phyloP scores from a whole-genome alignment of 1,140 invertebrate genomes.

The Ericerus pela region DNA sequence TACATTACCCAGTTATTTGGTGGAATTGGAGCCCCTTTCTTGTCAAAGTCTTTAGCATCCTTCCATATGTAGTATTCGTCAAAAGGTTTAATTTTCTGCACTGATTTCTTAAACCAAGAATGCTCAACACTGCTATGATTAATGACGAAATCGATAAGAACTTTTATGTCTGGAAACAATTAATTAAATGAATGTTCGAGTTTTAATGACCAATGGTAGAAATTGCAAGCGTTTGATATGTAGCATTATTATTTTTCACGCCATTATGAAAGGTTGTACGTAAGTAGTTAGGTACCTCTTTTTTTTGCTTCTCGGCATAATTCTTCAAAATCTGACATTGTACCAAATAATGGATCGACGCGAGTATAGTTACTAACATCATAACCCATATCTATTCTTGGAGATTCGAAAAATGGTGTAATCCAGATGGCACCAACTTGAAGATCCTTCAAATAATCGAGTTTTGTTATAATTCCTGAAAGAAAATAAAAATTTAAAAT shows the following conservation, averaged over 20 bases:
- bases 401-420: slow-evolving; percentile 51
- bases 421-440: slow-evolving; percentile 53
- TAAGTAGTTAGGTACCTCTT: too few relatives aligned
- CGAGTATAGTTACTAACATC: slow-evolving; percentile 59
- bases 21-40: slow-evolving; percentile 26
- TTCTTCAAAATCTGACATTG: slow-evolving; percentile 50
- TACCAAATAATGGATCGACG: slow-evolving; percentile 55
- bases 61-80: slow-evolving; percentile 62
- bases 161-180: slow-evolving; percentile 47
- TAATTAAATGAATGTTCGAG: too few relatives aligned
- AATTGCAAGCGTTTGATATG: too few relatives aligned
- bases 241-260: too few relatives aligned
- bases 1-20: slow-evolving; percentile 42
- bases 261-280: too few relatives aligned
- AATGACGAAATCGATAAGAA: slow-evolving; percentile 70
- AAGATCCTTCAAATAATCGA: slow-evolving; percentile 46
- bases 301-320: slow-evolving; percentile 42
- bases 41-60: slow-evolving; percentile 33
- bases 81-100: slow-evolving; percentile 38
- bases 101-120: slow-evolving; percentile 58
- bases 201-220: too few relatives aligned
- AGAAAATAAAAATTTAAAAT: too few relatives aligned
- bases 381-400: slow-evolving; percentile 54
- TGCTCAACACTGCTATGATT: slow-evolving; percentile 67
- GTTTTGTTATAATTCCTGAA: slow-evolving; percentile 42